Evolutionary conservation across 2,888 invertebrate genomes (phyloP).

Genomic region (Nematopogon swammerdamellus): DNA sequence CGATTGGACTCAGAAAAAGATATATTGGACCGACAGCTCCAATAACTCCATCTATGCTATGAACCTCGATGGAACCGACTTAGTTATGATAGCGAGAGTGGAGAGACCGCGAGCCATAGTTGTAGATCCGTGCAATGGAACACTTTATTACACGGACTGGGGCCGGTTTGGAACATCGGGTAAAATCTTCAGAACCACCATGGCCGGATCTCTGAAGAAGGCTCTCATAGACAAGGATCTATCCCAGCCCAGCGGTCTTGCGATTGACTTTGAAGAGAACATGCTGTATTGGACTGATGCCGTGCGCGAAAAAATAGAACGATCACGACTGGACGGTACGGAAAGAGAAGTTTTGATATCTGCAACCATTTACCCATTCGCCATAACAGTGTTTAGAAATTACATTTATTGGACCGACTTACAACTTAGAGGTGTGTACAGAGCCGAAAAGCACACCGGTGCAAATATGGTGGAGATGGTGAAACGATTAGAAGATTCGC

Average conservation of each 20-base stretch:
- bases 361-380: conserved; percentile 94
- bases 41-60: conserved; percentile 94
- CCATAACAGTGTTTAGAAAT: conserved; percentile 84
- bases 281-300: conserved; percentile 98
- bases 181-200: conserved; percentile 91
- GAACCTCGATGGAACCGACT: conserved; percentile 82
- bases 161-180: conserved; percentile 90
- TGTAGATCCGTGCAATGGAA: conserved; percentile 94
- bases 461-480: conserved; percentile 93
- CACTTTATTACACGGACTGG: conserved; percentile 95
- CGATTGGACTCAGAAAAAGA: conserved; percentile 96
- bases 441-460: conserved; percentile 96
- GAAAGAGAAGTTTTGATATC: conserved; percentile 81
- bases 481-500: conserved; percentile 87
- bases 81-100: conserved; percentile 90
- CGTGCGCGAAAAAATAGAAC: conserved; percentile 91
- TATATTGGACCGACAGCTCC: conserved; percentile 97
- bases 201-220: conserved; percentile 91
- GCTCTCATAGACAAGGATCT: conserved; percentile 88
- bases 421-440: conserved; percentile 88
- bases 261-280: conserved; percentile 92
- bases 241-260: conserved; percentile 92
- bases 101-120: conserved; percentile 94
- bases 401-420: conserved; percentile 97
- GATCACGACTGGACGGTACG: conserved; percentile 83